A percentile compares a stretch with the other conserved stretches of the same genome.
These are phyloP conservation scores for Oryzias curvinotus DNA, from an alignment of 2,113 vertebrate genomes.

Conservation along the genomic window DNA sequence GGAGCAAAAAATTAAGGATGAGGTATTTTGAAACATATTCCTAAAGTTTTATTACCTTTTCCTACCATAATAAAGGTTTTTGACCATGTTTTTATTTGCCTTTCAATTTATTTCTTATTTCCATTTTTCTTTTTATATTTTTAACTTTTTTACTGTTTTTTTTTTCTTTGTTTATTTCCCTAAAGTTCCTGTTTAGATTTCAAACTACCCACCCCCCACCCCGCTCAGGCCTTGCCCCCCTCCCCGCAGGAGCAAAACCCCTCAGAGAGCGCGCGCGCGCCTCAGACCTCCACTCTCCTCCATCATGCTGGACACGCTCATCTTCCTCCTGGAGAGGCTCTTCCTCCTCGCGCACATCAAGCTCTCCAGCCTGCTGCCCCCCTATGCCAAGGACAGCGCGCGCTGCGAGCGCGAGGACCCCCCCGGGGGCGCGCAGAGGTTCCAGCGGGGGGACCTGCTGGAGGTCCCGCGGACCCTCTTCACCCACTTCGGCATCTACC, in stretches of 20 bases:
- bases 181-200: neutral
- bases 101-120: too few relatives aligned
- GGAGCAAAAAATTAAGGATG: too few relatives aligned
- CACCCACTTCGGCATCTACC: slow-evolving; percentile 93
- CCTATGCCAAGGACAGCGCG: slow-evolving; percentile 14
- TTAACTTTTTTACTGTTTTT: too few relatives aligned
- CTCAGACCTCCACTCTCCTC: neutral
- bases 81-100: too few relatives aligned
- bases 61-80: too few relatives aligned
- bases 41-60: too few relatives aligned
- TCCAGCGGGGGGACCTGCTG: slow-evolving; percentile 88
- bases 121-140: too few relatives aligned
- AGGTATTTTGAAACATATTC: too few relatives aligned
- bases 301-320: slow-evolving; percentile 80
- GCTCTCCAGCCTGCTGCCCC: slow-evolving; percentile 64
- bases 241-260: slow-evolving; percentile 1
- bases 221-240: neutral
- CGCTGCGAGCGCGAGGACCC: slow-evolving; percentile 30
- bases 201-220: neutral
- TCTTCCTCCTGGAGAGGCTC: slow-evolving; percentile 84
- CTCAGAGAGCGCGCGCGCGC: neutral
- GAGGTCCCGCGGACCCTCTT: slow-evolving; percentile 93
- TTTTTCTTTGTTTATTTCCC: neutral
- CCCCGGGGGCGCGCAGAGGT: slow-evolving; percentile 19
- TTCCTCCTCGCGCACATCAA: slow-evolving; percentile 81